Percentiles rank a stretch among this genome's conserved stretches.
These are phyloP conservation scores for Pelmatolapia mariae DNA, from an alignment of 2,113 vertebrate species.

Conservation along the genomic window DNA sequence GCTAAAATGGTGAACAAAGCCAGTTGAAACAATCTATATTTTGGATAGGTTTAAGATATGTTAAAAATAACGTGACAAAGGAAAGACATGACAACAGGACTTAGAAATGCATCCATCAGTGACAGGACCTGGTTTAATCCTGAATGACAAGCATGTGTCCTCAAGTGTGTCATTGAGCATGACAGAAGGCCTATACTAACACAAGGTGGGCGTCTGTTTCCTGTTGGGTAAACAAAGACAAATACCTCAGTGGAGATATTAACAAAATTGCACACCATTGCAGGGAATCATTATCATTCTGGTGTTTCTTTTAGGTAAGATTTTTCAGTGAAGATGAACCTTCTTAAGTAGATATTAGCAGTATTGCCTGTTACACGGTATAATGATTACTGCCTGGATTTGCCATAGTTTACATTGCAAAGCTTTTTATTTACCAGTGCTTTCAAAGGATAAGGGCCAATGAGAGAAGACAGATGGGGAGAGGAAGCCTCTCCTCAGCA, in stretches of 20 bases:
- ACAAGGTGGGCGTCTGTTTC: not conserved
- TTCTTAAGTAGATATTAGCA: not conserved
- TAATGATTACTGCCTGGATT: slow-evolving; percentile 22
- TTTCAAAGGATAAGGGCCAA: not conserved
- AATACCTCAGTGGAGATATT: not conserved
- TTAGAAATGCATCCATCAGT: not conserved
- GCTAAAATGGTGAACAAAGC: not conserved
- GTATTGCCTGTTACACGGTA: not conserved
- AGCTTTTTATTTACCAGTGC: not conserved
- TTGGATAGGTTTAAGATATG: not conserved
- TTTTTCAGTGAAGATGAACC: not conserved
- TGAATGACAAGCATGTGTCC: slow-evolving; percentile 11
- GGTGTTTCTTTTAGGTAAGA: not conserved
- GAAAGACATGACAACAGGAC: not conserved
- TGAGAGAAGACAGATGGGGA: slow-evolving; percentile 17
- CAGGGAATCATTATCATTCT: not conserved
- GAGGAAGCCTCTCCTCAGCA: slow-evolving; percentile 40
- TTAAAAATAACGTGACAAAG: not conserved
- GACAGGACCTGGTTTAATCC: not conserved
- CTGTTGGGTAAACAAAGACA: slow-evolving; percentile 20
- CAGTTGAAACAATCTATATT: not conserved
- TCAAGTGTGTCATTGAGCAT: slow-evolving; percentile 20
- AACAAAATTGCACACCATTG: not conserved
- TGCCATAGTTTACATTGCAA: not conserved
- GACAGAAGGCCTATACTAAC: not conserved